Evolutionary conservation across 1,140 invertebrate species (phyloP).

Genomic region (Drosophila parvula): DNA sequence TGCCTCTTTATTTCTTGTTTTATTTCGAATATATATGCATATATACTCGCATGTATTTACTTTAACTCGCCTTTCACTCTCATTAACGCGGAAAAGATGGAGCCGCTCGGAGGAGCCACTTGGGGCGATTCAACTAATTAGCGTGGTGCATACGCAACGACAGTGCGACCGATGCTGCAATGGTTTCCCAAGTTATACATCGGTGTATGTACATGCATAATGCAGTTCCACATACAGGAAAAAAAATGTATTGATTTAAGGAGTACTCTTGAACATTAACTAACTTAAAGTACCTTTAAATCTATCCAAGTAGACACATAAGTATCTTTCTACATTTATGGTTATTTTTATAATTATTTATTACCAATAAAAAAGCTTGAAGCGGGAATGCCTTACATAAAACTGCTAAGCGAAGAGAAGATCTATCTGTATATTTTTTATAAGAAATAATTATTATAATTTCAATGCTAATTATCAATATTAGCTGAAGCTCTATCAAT

Average conservation of each 20-base stretch:
- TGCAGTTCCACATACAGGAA: conserved; percentile 47
- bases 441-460: not conserved
- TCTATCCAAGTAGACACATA: not conserved
- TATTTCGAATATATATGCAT: not conserved
- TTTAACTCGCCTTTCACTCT: conserved; percentile 73
- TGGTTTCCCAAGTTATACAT: conserved; percentile 63
- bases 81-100: conserved; percentile 53
- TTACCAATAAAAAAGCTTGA: no score
- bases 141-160: conserved; percentile 65
- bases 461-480: not conserved
- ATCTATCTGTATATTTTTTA: not conserved
- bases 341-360: no score
- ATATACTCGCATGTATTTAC: conserved; percentile 13
- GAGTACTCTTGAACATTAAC: not conserved
- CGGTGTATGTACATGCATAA: conserved; percentile 61
- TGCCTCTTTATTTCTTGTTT: conserved; percentile 8
- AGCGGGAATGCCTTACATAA: no score
- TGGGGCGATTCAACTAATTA: conserved; percentile 68
- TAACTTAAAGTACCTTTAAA: not conserved
- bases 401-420: accelerated
- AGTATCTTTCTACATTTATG: not conserved
- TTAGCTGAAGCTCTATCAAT: not conserved
- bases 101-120: conserved; percentile 35
- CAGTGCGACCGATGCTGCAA: conserved; percentile 28
- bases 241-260: not conserved